A percentile compares a stretch with the other conserved stretches of the same genome.
Conservation (phyloP, 2,888 invertebrate species). For the Balanococcus diminutus region DNA sequence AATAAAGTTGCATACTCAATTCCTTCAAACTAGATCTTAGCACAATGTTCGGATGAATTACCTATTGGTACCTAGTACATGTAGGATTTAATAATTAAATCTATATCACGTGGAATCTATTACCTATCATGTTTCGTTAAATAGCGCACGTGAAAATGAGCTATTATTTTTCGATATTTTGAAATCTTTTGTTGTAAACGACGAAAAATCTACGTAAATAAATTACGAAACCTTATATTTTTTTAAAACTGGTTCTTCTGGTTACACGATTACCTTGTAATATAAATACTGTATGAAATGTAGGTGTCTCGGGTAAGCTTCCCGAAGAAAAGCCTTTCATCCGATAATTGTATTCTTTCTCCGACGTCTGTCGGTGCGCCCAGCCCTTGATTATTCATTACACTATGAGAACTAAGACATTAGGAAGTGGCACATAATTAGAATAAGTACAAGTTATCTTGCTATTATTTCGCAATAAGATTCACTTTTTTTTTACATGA, state of each 20-base stretch:
- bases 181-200: conserved; percentile 1
- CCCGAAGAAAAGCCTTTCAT: conserved; percentile 7
- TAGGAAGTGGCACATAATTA: background rate
- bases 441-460: background rate
- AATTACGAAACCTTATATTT: background rate
- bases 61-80: too few species aligned
- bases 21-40: background rate
- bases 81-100: background rate
- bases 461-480: background rate
- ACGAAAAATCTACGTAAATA: background rate
- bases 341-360: background rate
- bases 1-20: background rate
- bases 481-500: background rate
- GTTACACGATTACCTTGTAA: conserved; percentile 15
- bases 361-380: background rate
- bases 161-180: background rate
- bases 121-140: background rate
- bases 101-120: background rate
- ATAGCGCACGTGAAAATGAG: background rate
- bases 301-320: background rate
- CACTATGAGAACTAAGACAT: background rate
- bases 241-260: background rate
- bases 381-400: background rate
- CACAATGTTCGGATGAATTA: background rate
- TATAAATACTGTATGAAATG: background rate